Conservation (phyloP, 1,140 invertebrate genomes). For the Trachelipus rathkii region DNA sequence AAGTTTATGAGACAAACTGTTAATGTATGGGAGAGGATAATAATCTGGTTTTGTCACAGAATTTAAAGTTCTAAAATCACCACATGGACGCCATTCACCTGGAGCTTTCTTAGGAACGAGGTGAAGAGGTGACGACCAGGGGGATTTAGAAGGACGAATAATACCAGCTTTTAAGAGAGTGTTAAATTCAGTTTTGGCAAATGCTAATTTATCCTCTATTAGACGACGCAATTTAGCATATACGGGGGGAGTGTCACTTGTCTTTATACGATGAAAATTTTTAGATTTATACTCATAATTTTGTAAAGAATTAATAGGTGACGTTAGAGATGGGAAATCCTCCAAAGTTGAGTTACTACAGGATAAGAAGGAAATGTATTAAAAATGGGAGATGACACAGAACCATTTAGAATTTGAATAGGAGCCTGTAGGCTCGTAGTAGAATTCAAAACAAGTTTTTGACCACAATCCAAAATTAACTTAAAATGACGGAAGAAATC, state of each 20-base stretch:
- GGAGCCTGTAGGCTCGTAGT: too few relatives aligned
- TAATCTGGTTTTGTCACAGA: constrained; percentile 42
- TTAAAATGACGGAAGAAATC: not conserved
- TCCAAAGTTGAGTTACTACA: too few relatives aligned
- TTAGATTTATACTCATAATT: not conserved
- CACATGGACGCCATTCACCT: constrained; percentile 40
- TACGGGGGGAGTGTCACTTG: constrained; percentile 6
- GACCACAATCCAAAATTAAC: constrained; percentile 12
- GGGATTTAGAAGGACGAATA: constrained; percentile 29
- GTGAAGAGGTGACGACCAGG: constrained; percentile 46
- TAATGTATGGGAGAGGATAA: constrained; percentile 46
- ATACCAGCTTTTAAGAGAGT: constrained; percentile 13
- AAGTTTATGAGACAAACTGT: constrained; percentile 30
- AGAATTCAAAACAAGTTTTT: not conserved
- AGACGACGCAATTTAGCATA: constrained; percentile 14
- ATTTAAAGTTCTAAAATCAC: constrained; percentile 48
- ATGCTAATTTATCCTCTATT: not conserved
- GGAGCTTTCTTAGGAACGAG: constrained; percentile 45
- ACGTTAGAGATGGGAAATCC: too few relatives aligned
- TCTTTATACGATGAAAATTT: not conserved
- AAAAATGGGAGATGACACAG: too few relatives aligned
- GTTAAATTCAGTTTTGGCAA: constrained; percentile 19
- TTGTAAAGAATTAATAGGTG: not conserved
- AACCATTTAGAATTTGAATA: too few relatives aligned
- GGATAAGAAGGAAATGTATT: too few relatives aligned